Evolutionary conservation across 2,888 invertebrate genomes (phyloP).

Genomic region (Tromatobia lineatoria): DNA sequence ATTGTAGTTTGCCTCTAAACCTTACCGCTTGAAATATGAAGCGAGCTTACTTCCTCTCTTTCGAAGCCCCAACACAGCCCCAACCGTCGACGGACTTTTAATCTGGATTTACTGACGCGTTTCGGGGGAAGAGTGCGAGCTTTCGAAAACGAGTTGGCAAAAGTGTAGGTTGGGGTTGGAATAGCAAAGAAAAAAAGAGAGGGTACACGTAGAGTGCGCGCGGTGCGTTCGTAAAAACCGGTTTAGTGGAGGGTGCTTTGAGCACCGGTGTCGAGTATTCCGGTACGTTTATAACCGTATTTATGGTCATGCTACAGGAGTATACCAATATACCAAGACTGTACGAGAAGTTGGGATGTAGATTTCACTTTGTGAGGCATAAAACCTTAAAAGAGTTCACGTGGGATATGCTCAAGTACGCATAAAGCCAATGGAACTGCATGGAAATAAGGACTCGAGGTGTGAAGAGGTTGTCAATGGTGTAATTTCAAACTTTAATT

Average conservation of each 20-base stretch:
- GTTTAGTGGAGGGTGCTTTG: conserved; percentile 51
- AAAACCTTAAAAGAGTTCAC: not conserved
- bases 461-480: not conserved
- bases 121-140: conserved; percentile 36
- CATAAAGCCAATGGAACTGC: not conserved
- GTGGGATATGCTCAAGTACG: not conserved
- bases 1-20: conserved; percentile 23
- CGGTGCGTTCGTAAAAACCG: conserved; percentile 48
- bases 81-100: conserved; percentile 58
- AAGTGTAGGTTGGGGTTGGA: conserved; percentile 20
- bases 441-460: not conserved
- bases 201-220: conserved; percentile 3
- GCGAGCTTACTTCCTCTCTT: conserved; percentile 44
- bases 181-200: not conserved
- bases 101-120: conserved; percentile 70
- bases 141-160: conserved; percentile 65
- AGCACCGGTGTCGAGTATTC: conserved; percentile 38
- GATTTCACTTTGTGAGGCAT: conserved; percentile 7
- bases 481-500: not conserved
- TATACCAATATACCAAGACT: not conserved
- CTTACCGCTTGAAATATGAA: conserved; percentile 63
- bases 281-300: conserved; percentile 37
- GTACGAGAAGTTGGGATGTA: conserved; percentile 8
- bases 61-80: conserved; percentile 14
- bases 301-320: conserved; percentile 22